These are phyloP conservation scores for Taurulus bubalis DNA, from an alignment of 2,113 vertebrate genomes.

Conservation along the genomic window DNA sequence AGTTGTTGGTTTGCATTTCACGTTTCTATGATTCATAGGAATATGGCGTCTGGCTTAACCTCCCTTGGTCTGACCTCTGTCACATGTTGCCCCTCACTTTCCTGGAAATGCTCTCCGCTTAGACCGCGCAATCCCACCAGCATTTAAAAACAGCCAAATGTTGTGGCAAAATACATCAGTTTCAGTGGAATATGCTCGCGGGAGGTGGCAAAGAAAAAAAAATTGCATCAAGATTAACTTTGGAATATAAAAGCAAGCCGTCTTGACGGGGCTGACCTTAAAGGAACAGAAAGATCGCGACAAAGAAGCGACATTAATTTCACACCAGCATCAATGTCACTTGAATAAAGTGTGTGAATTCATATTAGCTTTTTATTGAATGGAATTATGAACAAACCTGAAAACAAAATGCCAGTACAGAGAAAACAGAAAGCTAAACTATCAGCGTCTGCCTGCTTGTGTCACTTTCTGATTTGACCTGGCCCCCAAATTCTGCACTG, in stretches of 20 bases:
- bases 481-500: neutral
- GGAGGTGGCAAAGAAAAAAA: neutral
- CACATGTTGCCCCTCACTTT: constrained; percentile 7
- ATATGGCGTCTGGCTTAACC: neutral
- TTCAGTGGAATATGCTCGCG: neutral
- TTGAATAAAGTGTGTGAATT: neutral
- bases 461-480: neutral
- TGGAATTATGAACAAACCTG: neutral
- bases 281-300: neutral
- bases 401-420: neutral
- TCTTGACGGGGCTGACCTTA: neutral
- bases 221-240: neutral
- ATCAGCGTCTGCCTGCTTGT: too few species aligned
- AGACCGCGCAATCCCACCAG: neutral
- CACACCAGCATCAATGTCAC: neutral
- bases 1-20: neutral
- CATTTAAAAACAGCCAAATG: neutral
- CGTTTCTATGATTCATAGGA: neutral
- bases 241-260: neutral
- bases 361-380: neutral
- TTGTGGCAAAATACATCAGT: neutral
- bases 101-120: constrained; percentile 11
- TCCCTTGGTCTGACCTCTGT: constrained; percentile 13
- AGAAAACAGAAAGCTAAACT: neutral
- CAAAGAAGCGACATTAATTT: neutral